A percentile compares a stretch with the other conserved stretches of the same genome.
Evolutionary conservation across 2,888 invertebrate genomes (phyloP).

Genomic region (Oscheius sp.): DNA sequence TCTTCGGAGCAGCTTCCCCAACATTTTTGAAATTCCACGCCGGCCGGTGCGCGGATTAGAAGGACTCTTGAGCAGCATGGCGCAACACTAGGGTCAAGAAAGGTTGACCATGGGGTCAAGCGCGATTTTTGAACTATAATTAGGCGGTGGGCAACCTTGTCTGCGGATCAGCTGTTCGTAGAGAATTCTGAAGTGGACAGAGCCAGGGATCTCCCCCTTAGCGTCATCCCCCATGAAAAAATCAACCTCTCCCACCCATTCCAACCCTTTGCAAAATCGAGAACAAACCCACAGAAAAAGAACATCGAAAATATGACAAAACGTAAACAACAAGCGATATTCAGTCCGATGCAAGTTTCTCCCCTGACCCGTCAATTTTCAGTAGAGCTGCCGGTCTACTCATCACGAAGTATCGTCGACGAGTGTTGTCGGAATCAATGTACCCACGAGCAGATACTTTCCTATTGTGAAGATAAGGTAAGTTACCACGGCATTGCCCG

Average conservation of each 20-base stretch:
- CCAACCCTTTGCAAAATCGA: not conserved
- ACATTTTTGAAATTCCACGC: constrained; percentile 32
- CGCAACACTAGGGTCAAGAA: constrained; percentile 34
- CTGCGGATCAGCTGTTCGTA: not conserved
- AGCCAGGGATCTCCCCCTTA: not conserved
- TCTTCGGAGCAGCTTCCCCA: not conserved
- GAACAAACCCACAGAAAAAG: too few relatives aligned
- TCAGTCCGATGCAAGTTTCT: constrained; percentile 15
- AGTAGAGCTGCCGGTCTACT: constrained; percentile 19
- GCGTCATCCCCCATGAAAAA: constrained; percentile 8
- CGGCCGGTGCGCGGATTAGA: constrained; percentile 29
- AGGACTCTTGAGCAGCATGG: constrained; percentile 28
- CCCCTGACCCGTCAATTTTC: not conserved
- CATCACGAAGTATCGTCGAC: constrained; percentile 26
- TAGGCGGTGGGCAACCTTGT: not conserved
- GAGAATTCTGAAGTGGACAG: not conserved
- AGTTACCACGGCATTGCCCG: not conserved
- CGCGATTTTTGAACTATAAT: constrained; percentile 2
- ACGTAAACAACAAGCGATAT: constrained; percentile 11
- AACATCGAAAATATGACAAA: constrained; percentile 18
- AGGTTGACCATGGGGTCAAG: constrained; percentile 29
- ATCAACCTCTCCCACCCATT: constrained; percentile 5
- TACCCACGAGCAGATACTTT: constrained; percentile 7
- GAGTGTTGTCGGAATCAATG: constrained; percentile 24
- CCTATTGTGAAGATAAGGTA: constrained; percentile 25